Evolutionary conservation across 2,113 vertebrate genomes (phyloP).

Genomic region (Phasianus colchicus): DNA sequence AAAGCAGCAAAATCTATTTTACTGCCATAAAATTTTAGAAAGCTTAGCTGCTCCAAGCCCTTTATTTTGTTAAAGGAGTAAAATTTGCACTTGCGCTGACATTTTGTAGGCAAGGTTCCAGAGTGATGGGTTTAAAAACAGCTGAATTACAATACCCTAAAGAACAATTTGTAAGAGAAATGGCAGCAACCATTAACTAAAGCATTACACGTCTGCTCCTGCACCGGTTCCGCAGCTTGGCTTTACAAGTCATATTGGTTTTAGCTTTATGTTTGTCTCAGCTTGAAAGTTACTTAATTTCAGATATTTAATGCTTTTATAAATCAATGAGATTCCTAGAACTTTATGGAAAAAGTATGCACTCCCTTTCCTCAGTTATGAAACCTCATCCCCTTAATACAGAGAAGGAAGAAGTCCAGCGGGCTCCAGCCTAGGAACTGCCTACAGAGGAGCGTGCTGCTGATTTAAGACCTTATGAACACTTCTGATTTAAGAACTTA

Average conservation of each 20-base stretch:
- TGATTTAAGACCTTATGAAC: neutral
- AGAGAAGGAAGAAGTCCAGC: neutral
- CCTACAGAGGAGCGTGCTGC: neutral
- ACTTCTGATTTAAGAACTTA: neutral
- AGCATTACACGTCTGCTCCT: constrained; percentile 46
- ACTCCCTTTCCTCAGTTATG: neutral
- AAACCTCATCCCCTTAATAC: neutral
- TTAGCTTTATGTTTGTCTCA: constrained; percentile 47
- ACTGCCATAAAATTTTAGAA: constrained; percentile 46
- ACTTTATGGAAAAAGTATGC: neutral
- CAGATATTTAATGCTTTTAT: constrained; percentile 40
- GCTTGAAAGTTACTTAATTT: constrained; percentile 64
- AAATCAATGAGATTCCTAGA: constrained; percentile 34
- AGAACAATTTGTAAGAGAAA: constrained; percentile 72
- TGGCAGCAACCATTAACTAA: constrained; percentile 57
- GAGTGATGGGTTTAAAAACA: constrained; percentile 72
- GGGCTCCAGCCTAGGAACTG: neutral
- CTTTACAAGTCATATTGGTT: constrained; percentile 40
- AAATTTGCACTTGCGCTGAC: constrained; percentile 63
- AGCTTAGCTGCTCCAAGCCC: constrained; percentile 48
- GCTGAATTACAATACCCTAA: constrained; percentile 73
- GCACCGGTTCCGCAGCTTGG: neutral
- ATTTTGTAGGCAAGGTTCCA: constrained; percentile 68
- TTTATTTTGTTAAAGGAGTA: constrained; percentile 67
- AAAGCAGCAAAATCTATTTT: constrained; percentile 23